These are phyloP conservation scores for Pithys albifrons DNA, from an alignment of 2,113 vertebrate genomes.

Conservation along the genomic window DNA sequence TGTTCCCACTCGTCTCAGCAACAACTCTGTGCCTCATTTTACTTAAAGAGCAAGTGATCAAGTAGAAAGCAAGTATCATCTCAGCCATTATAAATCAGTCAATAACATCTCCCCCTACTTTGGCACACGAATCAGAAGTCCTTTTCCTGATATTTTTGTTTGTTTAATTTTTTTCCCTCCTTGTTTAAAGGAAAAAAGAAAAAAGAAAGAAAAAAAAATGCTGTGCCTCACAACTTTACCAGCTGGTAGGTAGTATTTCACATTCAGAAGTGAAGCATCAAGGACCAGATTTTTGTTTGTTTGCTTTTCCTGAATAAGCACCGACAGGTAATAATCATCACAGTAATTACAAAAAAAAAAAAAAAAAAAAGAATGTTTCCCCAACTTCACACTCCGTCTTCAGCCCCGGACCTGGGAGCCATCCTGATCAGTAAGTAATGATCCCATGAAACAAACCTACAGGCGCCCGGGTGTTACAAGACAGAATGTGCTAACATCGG, in stretches of 20 bases:
- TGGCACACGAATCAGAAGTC: slow-evolving; percentile 76
- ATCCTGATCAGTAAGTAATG: slow-evolving; percentile 84
- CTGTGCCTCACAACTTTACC: slow-evolving; percentile 73
- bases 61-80: slow-evolving; percentile 80
- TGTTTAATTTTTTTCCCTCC: slow-evolving; percentile 33
- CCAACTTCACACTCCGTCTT: slow-evolving; percentile 83
- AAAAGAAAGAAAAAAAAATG: slow-evolving; percentile 29
- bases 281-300: slow-evolving; percentile 58
- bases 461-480: slow-evolving; percentile 84
- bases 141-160: slow-evolving; percentile 56
- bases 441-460: slow-evolving; percentile 83
- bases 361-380: slow-evolving; percentile 45
- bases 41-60: slow-evolving; percentile 82
- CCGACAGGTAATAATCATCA: slow-evolving; percentile 66
- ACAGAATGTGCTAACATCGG: slow-evolving; percentile 86
- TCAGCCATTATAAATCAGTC: slow-evolving; percentile 78
- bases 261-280: slow-evolving; percentile 77
- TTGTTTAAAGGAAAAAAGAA: slow-evolving; percentile 1
- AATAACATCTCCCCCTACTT: slow-evolving; percentile 77
- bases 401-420: slow-evolving; percentile 77
- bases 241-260: slow-evolving; percentile 77
- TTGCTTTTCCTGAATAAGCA: slow-evolving; percentile 75
- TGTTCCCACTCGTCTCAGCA: slow-evolving; percentile 77
- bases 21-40: slow-evolving; percentile 82
- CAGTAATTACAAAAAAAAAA: background rate